Base-by-base conservation (phyloP, 2,888 invertebrate genomes). In the Leptura quadrifasciata region DNA sequence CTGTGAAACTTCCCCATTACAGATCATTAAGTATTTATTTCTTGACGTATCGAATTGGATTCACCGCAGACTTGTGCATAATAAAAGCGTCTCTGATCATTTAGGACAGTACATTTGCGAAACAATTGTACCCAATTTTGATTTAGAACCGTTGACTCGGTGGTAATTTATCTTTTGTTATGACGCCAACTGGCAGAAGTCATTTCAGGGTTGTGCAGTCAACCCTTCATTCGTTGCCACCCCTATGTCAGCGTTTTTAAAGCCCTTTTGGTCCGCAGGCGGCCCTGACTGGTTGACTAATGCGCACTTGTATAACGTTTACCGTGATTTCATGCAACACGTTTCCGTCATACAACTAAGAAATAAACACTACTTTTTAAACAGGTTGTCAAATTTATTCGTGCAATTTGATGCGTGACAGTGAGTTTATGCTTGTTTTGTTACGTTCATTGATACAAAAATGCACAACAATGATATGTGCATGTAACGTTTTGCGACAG, bases 81-180 rank as follows among this genome's bases (percentile, higher is more conserved):
- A 74, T 74, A 79, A 83, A 78, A 82, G 82, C 69, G 61, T 82
- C 69, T 61, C 79, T 79, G 81, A 77, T 81, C 82, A 80, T 81
- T 76, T 71, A 61, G 61, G 70, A 71, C 70, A 71, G 60, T 71
- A 61, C 61, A 71, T 71, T 71, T 71, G 12, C 31, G 70, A 71
- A 71, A 71, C 70, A 71, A 71, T 71, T 71, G 70, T 71, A 52
- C 18, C 70, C 70, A 61, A 71, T 71, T 71, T 71, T 61, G 77
- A 80, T 80, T 81, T 76, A 76, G 74, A 80, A 82, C 82, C 79
- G 81, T 82, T 83, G 82, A 84, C 82, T 82, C 83, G 81, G 81
- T 74, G 81, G 82, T 85, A 85, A 87, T 86, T 86, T 84, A 85
- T 85, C 86, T 85, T 86, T 86, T 86, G 86, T 87, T 86, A 84